Percentiles rank a stretch among this genome's conserved stretches.
phyloP scores from a whole-genome alignment of 2,113 vertebrate species.

The Macrotus californicus region DNA sequence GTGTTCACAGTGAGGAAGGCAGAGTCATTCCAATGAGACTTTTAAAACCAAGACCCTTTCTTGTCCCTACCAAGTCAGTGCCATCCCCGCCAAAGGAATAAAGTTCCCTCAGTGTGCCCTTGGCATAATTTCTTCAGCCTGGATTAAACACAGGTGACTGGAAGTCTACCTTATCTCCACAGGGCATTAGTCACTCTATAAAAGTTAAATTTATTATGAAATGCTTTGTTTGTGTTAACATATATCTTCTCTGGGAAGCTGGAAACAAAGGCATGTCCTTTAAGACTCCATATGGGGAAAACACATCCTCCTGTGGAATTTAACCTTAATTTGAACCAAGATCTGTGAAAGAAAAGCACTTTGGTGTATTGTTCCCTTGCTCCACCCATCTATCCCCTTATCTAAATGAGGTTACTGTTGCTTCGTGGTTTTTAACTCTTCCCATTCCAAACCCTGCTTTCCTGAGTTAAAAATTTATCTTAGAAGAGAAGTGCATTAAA shows the following conservation, averaged over 20 bases:
- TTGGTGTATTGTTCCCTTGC: slow-evolving; percentile 80
- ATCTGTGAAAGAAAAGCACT: slow-evolving; percentile 85
- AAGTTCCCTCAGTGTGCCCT: slow-evolving; percentile 34
- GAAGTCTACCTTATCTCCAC: slow-evolving; percentile 69
- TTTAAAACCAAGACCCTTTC: slow-evolving; percentile 52
- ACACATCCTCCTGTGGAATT: slow-evolving; percentile 82
- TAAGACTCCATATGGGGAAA: slow-evolving; percentile 78
- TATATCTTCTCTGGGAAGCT: slow-evolving; percentile 79
- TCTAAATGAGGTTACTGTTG: slow-evolving; percentile 80
- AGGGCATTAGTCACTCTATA: slow-evolving; percentile 74
- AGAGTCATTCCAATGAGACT: slow-evolving; percentile 52
- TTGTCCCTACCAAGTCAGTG: slow-evolving; percentile 21
- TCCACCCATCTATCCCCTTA: slow-evolving; percentile 83
- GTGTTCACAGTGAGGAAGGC: slow-evolving; percentile 51
- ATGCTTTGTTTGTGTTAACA: slow-evolving; percentile 80
- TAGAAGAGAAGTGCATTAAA: slow-evolving; percentile 7
- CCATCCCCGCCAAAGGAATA: slow-evolving; percentile 26
- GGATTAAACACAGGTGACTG: slow-evolving; percentile 72
- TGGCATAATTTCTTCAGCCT: slow-evolving; percentile 54
- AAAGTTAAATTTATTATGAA: slow-evolving; percentile 79
- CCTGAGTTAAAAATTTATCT: slow-evolving; percentile 66
- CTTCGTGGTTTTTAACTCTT: slow-evolving; percentile 77
- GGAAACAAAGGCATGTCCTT: slow-evolving; percentile 78
- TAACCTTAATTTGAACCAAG: slow-evolving; percentile 88
- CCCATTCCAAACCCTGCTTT: slow-evolving; percentile 65